phyloP scores from a whole-genome alignment of 2,888 invertebrate species.

The Vanessa cardui region DNA sequence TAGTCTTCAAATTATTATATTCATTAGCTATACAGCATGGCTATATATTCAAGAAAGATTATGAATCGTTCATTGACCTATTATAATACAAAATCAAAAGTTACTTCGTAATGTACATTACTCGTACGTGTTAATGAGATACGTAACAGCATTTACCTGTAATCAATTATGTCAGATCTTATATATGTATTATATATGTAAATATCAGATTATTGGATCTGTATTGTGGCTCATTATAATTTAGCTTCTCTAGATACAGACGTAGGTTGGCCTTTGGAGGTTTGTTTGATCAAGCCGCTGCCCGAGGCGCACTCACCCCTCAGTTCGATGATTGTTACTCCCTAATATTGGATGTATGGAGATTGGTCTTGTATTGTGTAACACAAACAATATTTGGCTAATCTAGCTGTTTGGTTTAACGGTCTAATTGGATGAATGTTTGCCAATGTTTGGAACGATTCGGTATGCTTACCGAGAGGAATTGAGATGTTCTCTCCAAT shows the following conservation, averaged over 20 bases:
- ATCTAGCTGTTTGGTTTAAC: constrained; percentile 66
- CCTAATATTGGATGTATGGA: constrained; percentile 69
- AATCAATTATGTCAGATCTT: background rate
- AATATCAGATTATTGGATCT: constrained; percentile 25
- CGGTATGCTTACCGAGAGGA: constrained; percentile 45
- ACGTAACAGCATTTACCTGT: no score
- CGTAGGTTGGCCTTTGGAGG: constrained; percentile 39
- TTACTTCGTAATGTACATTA: no score
- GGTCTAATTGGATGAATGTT: constrained; percentile 68
- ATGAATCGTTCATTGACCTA: no score
- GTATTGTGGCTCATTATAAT: constrained; percentile 27
- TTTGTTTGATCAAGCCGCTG: constrained; percentile 46
- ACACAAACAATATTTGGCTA: constrained; percentile 73
- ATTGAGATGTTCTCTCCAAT: constrained; percentile 34
- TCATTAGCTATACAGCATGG: no score
- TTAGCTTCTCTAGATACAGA: constrained; percentile 36
- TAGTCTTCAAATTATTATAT: no score
- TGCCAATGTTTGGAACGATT: constrained; percentile 52
- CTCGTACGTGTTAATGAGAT: no score
- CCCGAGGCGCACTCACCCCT: constrained; percentile 51
- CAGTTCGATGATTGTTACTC: constrained; percentile 49
- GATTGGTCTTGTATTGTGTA: constrained; percentile 66
- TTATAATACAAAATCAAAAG: no score
- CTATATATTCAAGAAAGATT: no score
- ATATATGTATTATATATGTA: background rate